These are phyloP conservation scores for Polyommatus icarus DNA, from an alignment of 2,888 invertebrate genomes.

Conservation along the genomic window DNA sequence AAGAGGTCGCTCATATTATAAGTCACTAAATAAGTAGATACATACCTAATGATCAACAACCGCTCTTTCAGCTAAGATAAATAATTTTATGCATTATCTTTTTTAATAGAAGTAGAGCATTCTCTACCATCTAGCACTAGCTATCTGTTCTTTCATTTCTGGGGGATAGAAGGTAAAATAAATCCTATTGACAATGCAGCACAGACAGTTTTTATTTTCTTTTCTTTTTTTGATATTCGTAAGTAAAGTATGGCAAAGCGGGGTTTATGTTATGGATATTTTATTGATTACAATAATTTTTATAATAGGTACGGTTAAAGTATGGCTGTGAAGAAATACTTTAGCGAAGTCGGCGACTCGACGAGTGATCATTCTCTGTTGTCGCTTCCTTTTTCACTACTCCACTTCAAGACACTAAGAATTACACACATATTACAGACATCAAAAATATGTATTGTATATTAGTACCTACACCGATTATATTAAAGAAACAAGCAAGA, in stretches of 20 bases:
- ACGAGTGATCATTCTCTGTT: background rate
- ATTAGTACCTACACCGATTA: background rate
- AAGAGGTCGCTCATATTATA: too few relatives aligned
- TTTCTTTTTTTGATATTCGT: background rate
- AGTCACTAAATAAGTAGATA: too few relatives aligned
- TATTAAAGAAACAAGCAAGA: background rate
- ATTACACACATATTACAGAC: constrained; percentile 2
- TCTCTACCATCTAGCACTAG: background rate
- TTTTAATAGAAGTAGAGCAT: background rate
- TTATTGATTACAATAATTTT: background rate
- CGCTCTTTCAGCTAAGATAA: too few relatives aligned
- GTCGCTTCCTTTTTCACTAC: background rate
- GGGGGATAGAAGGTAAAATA: background rate
- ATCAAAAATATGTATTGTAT: background rate
- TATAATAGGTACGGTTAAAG: background rate
- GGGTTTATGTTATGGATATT: background rate
- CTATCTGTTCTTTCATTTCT: background rate
- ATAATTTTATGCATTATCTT: too few relatives aligned
- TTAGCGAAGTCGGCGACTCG: background rate
- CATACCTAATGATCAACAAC: too few relatives aligned
- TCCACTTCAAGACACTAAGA: background rate
- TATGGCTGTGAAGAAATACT: background rate
- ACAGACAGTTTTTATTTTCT: background rate
- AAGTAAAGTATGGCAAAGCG: background rate
- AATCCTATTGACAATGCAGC: constrained; percentile 11